Evolutionary conservation across 2,888 invertebrate species (phyloP), one percentile per base, ranked within the genome.

Genomic region (Melieria picta): DNA sequence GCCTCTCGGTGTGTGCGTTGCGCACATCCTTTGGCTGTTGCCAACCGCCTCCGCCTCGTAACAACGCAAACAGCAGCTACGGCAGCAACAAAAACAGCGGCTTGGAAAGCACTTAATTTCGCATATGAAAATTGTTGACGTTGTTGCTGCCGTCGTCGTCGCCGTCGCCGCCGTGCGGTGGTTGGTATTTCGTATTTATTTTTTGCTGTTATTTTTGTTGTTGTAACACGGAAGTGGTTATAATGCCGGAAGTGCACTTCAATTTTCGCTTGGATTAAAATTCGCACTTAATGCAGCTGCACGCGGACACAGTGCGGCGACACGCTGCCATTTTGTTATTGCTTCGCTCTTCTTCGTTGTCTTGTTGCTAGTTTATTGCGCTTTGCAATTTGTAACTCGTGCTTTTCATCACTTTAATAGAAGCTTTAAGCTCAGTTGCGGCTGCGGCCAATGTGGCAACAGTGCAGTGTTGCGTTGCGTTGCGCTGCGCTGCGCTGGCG

Each of bases 171-270:
- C 16, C 11, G 42, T 43, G 9, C 30, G 6, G 1, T 47, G 5
- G 10, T 46, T 11, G 16, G 10, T 7, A 56, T 43, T 45, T 13
- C 5, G 1, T 56, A 56, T 56, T 50, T 11, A 5, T 7, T 13
- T 30, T 52, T 13, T 45, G n/a, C 42, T 50, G 45, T n/a, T 16
- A 67, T 60, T 16, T 30, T 60, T 67, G 67, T 45, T 45, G 46
- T 67, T 67, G 60, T 52, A 52, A 61, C 67, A 61, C 43, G 43
- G 43, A 43, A 45, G 64, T 55, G 52, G 64, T 65, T 65, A 55
- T 65, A 55, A 65, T 65, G 30, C 30, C 30, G 30, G 30, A 30
- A 30, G 30, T 30, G 30, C 30, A 30, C 30, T 30, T 30, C 30
- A 30, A 30, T 30, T 30, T 30, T 30, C 30, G 30, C 30, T 30